Conservation (phyloP, 2,888 invertebrate species). For the Andrena marginata region DNA sequence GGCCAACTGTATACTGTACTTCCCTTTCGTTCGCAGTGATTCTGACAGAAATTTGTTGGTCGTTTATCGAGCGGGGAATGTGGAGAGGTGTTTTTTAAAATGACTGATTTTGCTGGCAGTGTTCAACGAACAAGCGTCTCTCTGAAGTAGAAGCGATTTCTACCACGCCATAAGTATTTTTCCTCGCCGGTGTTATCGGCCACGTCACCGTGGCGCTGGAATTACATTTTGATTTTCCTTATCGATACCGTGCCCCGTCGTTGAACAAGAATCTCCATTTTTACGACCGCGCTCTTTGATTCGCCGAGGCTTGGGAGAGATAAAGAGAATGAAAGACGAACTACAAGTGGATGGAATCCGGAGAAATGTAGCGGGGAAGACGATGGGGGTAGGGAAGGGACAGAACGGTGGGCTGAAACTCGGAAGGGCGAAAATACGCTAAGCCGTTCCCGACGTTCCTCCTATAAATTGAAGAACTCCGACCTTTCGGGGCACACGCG, state of each 20-base stretch:
- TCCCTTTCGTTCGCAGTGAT: too few species aligned
- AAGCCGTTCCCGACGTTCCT: conserved; percentile 73
- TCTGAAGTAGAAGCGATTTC: not conserved
- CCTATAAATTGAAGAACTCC: conserved; percentile 79
- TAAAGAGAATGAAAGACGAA: conserved; percentile 64
- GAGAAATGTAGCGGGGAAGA: conserved; percentile 60
- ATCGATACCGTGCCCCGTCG: conserved; percentile 48
- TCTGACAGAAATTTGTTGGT: too few species aligned
- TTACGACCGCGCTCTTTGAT: conserved; percentile 59
- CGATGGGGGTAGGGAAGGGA: conserved; percentile 25
- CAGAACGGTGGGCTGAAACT: conserved; percentile 30
- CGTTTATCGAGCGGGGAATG: too few species aligned
- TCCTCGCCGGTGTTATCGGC: not conserved
- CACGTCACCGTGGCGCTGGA: conserved; percentile 5
- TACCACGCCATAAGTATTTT: not conserved
- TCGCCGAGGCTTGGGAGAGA: conserved; percentile 41
- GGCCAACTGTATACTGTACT: too few species aligned
- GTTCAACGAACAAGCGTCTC: not conserved
- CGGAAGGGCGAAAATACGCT: conserved; percentile 35
- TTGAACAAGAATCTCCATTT: conserved; percentile 68
- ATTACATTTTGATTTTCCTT: conserved; percentile 55
- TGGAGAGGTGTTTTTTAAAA: too few species aligned
- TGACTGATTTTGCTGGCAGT: too few species aligned
- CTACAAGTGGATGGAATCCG: conserved; percentile 49
- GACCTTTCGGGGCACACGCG: conserved; percentile 71